Evolutionary conservation across 1,140 invertebrate genomes (phyloP).

Genomic region (Luehdorfia chinensis): DNA sequence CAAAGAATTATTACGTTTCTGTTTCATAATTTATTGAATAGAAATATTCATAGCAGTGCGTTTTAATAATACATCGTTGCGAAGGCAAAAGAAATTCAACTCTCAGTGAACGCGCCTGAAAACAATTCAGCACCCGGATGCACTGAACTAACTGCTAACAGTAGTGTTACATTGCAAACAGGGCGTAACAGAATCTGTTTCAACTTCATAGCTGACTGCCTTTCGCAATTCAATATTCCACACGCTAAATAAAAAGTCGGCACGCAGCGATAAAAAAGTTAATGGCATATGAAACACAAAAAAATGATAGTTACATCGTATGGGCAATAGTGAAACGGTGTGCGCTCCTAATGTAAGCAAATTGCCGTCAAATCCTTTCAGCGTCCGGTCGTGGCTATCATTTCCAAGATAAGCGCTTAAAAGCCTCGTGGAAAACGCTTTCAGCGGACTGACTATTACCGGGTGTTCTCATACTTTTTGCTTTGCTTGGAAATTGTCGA

Average conservation of each 20-base stretch:
- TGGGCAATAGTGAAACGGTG: slow-evolving; percentile 43
- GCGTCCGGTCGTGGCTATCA: slow-evolving; percentile 68
- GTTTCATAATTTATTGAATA: slow-evolving; percentile 11
- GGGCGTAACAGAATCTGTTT: slow-evolving; percentile 54
- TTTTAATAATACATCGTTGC: slow-evolving; percentile 27
- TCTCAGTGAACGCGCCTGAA: slow-evolving; percentile 49
- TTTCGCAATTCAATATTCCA: slow-evolving; percentile 43
- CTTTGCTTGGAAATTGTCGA: slow-evolving; percentile 50
- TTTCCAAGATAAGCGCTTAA: slow-evolving; percentile 75
- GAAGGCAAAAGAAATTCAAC: slow-evolving; percentile 42
- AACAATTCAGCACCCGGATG: slow-evolving; percentile 56
- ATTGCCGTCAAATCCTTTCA: slow-evolving; percentile 72
- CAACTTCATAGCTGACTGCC: slow-evolving; percentile 53
- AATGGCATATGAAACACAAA: slow-evolving; percentile 28
- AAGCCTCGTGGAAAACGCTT: slow-evolving; percentile 70
- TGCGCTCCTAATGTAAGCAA: slow-evolving; percentile 72
- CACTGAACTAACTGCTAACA: slow-evolving; percentile 49
- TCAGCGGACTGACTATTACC: slow-evolving; percentile 63
- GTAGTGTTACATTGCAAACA: slow-evolving; percentile 53
- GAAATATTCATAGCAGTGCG: slow-evolving; percentile 10
- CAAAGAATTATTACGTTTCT: slow-evolving; percentile 9
- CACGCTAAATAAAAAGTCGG: slow-evolving; percentile 21
- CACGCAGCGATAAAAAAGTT: slow-evolving; percentile 16
- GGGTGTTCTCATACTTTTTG: slow-evolving; percentile 56
- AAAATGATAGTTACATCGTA: slow-evolving; percentile 23